Evolutionary conservation across 2,113 vertebrate genomes (phyloP).

Genomic region (Deroptyus accipitrinus): DNA sequence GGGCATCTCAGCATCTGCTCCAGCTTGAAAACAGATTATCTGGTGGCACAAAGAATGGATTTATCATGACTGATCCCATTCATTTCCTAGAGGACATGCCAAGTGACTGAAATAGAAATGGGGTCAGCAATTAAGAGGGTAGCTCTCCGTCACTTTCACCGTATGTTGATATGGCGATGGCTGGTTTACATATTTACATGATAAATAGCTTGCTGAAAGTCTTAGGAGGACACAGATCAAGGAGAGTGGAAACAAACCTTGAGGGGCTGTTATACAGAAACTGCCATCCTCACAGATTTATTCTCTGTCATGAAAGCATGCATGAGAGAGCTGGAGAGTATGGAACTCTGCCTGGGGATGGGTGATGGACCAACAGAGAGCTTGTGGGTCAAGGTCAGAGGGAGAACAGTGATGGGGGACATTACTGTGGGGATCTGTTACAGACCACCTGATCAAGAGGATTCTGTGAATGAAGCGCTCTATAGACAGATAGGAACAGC

Average conservation of each 20-base stretch:
- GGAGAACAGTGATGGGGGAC: not conserved
- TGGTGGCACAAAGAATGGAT: slow-evolving; percentile 2
- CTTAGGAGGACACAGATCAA: not conserved
- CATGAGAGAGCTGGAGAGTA: not conserved
- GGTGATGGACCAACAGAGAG: not conserved
- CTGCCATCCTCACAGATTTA: not conserved
- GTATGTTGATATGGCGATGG: not conserved
- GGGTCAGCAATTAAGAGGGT: slow-evolving; percentile 42
- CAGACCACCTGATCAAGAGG: not conserved
- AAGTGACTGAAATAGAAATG: slow-evolving; percentile 52
- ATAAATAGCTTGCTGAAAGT: slow-evolving; percentile 28
- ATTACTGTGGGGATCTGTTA: not conserved
- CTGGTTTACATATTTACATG: slow-evolving; percentile 12
- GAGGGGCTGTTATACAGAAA: not conserved
- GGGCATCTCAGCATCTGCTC: not conserved
- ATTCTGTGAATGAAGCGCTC: too few species aligned
- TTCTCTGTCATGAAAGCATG: not conserved
- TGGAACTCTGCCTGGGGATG: not conserved
- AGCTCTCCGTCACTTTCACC: not conserved
- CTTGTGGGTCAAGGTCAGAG: not conserved
- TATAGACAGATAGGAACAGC: not conserved
- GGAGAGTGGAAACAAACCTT: not conserved
- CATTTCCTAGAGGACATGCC: slow-evolving; percentile 30
- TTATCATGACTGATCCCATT: slow-evolving; percentile 25
- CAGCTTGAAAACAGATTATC: slow-evolving; percentile 42